phyloP scores from a whole-genome alignment of 2,797 vertebrate species.

The Phoeniculus purpureus region DNA sequence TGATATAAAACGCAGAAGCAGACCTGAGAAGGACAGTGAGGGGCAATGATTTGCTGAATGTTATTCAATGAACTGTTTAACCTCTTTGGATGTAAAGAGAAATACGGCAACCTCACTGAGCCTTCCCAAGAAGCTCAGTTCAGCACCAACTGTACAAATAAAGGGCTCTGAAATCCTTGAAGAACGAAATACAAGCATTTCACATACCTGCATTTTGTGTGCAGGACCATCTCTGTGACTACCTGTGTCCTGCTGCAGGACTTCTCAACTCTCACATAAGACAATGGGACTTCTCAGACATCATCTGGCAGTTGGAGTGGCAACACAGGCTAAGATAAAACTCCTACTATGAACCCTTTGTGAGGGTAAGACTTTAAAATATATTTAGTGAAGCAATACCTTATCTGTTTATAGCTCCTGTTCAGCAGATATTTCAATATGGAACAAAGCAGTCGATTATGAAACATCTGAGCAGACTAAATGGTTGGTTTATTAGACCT shows the following conservation, averaged over 20 bases:
- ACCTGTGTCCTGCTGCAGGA: neutral
- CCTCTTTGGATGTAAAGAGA: neutral
- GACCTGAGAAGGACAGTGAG: neutral
- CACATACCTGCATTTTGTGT: neutral
- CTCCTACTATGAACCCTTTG: neutral
- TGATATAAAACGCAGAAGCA: neutral
- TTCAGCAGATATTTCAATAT: neutral
- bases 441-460: neutral
- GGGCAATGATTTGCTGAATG: neutral
- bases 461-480: neutral
- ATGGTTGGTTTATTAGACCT: neutral
- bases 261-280: neutral
- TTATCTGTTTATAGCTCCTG: neutral
- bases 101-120: neutral
- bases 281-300: neutral
- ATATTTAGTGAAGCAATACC: neutral
- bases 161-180: neutral
- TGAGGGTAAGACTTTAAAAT: conserved; percentile 1
- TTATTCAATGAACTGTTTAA: conserved; percentile 16
- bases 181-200: neutral
- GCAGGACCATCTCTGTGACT: neutral
- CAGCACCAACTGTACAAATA: neutral
- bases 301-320: neutral
- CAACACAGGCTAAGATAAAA: neutral
- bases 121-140: neutral